Evolutionary conservation across 2,888 invertebrate genomes (phyloP).

Genomic region (Entomobrya proxima): DNA sequence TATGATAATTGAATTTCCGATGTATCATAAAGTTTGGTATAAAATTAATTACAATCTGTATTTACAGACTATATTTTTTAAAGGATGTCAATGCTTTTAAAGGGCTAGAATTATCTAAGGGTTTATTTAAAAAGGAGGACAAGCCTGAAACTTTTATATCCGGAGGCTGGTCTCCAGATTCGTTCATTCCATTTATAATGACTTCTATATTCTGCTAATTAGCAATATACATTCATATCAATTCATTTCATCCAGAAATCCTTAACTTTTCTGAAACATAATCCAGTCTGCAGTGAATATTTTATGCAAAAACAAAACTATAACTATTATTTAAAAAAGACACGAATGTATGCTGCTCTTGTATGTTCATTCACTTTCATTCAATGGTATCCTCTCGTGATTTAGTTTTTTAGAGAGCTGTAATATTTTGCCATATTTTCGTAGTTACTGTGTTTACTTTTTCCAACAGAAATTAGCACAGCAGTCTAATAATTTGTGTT

Average conservation of each 20-base stretch:
- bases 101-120: conserved; percentile 85
- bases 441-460: too few relatives aligned
- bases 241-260: conserved; percentile 81
- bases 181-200: conserved; percentile 82
- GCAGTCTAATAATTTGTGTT: too few relatives aligned
- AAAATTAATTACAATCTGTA: too few relatives aligned
- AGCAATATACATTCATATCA: too few relatives aligned
- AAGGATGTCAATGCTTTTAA: too few relatives aligned
- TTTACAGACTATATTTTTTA: too few relatives aligned
- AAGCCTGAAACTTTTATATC: conserved; percentile 88
- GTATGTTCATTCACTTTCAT: conserved; percentile 94
- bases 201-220: not conserved
- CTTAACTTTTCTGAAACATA: conserved; percentile 87
- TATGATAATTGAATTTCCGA: too few relatives aligned
- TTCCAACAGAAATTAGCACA: too few relatives aligned
- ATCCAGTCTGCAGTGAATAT: conserved; percentile 89
- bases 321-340: conserved; percentile 88
- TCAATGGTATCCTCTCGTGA: conserved; percentile 89
- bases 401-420: conserved; percentile 90
- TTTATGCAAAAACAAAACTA: conserved; percentile 88
- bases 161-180: conserved; percentile 91
- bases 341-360: conserved; percentile 89
- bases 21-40: too few relatives aligned
- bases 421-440: conserved; percentile 79
- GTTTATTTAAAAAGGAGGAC: conserved; percentile 88